Conservation (phyloP, 2,888 invertebrate genomes). For the Mythimna albipuncta region DNA sequence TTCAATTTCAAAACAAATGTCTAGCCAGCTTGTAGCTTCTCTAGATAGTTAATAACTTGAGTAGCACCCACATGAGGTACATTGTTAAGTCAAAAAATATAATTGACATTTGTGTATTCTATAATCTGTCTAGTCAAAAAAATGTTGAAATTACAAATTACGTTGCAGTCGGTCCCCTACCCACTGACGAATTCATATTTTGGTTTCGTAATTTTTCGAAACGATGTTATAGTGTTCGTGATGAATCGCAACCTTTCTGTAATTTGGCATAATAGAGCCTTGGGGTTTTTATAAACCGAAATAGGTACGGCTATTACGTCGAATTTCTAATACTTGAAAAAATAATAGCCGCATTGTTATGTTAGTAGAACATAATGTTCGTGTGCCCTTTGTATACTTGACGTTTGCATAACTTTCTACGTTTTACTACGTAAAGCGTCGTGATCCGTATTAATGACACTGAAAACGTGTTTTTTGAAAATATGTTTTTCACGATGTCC, state of each 20-base stretch:
- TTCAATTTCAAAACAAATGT: not conserved
- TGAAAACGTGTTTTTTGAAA: slow-evolving; percentile 13
- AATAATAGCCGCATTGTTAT: slow-evolving; percentile 53
- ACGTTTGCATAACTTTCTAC: slow-evolving; percentile 46
- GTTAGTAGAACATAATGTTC: slow-evolving; percentile 27
- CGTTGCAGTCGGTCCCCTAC: slow-evolving; percentile 14
- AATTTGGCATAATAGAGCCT: slow-evolving; percentile 62
- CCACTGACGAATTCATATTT: slow-evolving; percentile 22
- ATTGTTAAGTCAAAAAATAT: slow-evolving; percentile 2
- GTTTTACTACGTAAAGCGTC: slow-evolving; percentile 9
- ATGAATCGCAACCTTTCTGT: slow-evolving; percentile 50
- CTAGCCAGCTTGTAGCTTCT: not conserved
- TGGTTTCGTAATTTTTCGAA: slow-evolving; percentile 47
- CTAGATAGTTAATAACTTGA: not conserved
- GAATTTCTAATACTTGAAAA: slow-evolving; percentile 50
- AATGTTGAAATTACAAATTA: slow-evolving; percentile 20
- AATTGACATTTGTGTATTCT: slow-evolving; percentile 19
- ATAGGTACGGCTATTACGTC: slow-evolving; percentile 45
- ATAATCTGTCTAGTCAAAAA: slow-evolving; percentile 25
- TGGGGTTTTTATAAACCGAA: slow-evolving; percentile 59
- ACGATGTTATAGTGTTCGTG: slow-evolving; percentile 49
- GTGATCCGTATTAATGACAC: slow-evolving; percentile 15
- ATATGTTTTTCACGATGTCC: slow-evolving; percentile 3
- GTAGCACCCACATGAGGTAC: not conserved
- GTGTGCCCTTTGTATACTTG: slow-evolving; percentile 45